These are phyloP conservation scores for Cyrtodaria siliqua DNA, from an alignment of 2,888 invertebrate species.

Conservation along the genomic window DNA sequence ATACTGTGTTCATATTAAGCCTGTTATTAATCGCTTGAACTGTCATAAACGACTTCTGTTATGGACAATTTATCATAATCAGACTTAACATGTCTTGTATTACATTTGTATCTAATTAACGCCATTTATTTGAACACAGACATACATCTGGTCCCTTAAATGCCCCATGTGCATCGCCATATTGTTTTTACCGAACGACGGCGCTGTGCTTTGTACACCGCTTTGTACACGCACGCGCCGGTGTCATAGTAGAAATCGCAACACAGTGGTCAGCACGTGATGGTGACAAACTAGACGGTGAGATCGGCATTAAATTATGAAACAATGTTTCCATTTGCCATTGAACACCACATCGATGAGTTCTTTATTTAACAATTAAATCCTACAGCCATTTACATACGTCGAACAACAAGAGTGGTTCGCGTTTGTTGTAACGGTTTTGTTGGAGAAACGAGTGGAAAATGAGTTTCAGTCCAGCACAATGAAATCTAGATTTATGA, in stretches of 20 bases:
- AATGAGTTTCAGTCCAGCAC: background rate
- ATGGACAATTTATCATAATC: no score
- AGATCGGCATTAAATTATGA: conserved; percentile 8
- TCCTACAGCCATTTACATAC: background rate
- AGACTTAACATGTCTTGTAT: no score
- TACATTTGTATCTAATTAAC: no score
- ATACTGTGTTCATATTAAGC: no score
- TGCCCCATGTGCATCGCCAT: no score
- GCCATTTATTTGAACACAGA: no score
- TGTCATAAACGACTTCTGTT: no score
- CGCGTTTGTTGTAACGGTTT: background rate
- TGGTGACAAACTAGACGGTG: conserved; percentile 15
- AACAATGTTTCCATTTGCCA: background rate
- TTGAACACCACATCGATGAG: background rate
- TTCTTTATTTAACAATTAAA: conserved; percentile 17
- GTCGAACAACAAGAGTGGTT: background rate
- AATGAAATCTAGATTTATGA: background rate
- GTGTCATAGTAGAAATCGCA: conserved; percentile 5
- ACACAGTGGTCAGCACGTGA: conserved; percentile 22
- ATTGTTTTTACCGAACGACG: no score
- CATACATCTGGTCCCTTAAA: no score
- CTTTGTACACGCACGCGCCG: conserved; percentile 31
- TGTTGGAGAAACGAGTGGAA: background rate
- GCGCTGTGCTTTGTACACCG: background rate
- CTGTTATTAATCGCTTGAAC: no score